These are phyloP conservation scores for Habropoda laboriosa DNA, from an alignment of 1,140 invertebrate species.

Conservation along the genomic window DNA sequence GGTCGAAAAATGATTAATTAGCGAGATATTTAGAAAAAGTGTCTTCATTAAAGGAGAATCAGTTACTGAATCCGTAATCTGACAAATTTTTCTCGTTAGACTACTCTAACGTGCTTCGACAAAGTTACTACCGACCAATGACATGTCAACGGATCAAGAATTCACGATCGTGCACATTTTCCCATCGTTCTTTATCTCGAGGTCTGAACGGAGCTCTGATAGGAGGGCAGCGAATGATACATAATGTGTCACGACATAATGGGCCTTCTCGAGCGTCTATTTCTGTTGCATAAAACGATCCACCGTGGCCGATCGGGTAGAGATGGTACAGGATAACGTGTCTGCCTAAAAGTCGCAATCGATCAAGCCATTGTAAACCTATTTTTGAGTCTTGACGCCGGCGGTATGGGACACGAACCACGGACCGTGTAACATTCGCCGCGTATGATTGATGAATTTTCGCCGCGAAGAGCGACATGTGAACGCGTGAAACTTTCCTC, in stretches of 20 bases:
- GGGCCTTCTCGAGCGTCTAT: conserved; percentile 68
- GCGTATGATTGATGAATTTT: conserved; percentile 4
- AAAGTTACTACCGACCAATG: conserved; percentile 48
- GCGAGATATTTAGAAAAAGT: no score
- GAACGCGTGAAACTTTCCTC: background rate
- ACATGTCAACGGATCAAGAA: conserved; percentile 65
- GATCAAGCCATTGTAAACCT: conserved; percentile 46
- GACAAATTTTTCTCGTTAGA: background rate
- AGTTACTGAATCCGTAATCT: background rate
- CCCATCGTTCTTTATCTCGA: conserved; percentile 73
- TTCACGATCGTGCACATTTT: conserved; percentile 68
- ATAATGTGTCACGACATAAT: conserved; percentile 77
- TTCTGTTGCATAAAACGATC: conserved; percentile 59
- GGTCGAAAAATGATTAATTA: no score
- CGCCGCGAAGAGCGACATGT: background rate
- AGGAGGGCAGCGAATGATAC: conserved; percentile 72
- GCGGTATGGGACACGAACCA: background rate
- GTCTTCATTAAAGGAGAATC: no score
- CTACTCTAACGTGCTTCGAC: background rate
- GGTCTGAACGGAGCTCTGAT: conserved; percentile 65
- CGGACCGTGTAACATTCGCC: background rate
- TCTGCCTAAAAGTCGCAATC: conserved; percentile 53
- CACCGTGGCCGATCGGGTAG: conserved; percentile 57
- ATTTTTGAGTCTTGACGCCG: background rate
- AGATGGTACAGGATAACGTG: conserved; percentile 43